Evolutionary conservation across 2,888 invertebrate species (phyloP).

Genomic region (Neoascia interrupta): DNA sequence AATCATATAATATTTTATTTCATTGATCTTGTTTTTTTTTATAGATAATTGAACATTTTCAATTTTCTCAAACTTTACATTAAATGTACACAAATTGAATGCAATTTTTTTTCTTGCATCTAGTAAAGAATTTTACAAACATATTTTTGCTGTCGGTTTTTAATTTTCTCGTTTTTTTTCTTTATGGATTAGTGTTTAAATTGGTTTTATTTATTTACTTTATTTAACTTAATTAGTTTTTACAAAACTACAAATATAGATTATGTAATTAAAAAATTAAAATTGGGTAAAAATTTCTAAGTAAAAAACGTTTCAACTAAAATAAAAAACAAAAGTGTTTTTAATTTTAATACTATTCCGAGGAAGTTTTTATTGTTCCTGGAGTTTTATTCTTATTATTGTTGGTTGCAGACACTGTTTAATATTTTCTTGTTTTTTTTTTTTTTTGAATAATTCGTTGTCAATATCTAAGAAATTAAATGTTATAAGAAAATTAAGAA

Average conservation of each 20-base stretch:
- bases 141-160: conserved; percentile 7
- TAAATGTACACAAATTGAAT: conserved; percentile 68
- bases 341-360: conserved; percentile 40
- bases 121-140: conserved; percentile 66
- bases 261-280: too few relatives aligned
- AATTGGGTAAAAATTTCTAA: conserved; percentile 62
- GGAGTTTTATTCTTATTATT: too few relatives aligned
- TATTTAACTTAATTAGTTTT: conserved; percentile 65
- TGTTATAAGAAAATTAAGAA: too few relatives aligned
- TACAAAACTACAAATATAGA: conserved; percentile 66
- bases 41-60: conserved; percentile 30
- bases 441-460: conserved; percentile 55
- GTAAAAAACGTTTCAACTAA: conserved; percentile 37
- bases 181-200: conserved; percentile 48
- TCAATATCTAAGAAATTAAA: conserved; percentile 57
- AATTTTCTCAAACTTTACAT: conserved; percentile 65
- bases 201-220: conserved; percentile 34
- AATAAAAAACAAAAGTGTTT: conserved; percentile 29
- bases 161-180: conserved; percentile 5
- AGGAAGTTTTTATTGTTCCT: conserved; percentile 26
- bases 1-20: conserved; percentile 52
- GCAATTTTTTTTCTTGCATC: conserved; percentile 46
- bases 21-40: conserved; percentile 39
- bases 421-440: conserved; percentile 1
- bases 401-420: conserved; percentile 29